Percentiles rank a stretch among this genome's conserved stretches.
Conservation (phyloP, 2,888 invertebrate genomes). For the Zygogramma bicolorata region DNA sequence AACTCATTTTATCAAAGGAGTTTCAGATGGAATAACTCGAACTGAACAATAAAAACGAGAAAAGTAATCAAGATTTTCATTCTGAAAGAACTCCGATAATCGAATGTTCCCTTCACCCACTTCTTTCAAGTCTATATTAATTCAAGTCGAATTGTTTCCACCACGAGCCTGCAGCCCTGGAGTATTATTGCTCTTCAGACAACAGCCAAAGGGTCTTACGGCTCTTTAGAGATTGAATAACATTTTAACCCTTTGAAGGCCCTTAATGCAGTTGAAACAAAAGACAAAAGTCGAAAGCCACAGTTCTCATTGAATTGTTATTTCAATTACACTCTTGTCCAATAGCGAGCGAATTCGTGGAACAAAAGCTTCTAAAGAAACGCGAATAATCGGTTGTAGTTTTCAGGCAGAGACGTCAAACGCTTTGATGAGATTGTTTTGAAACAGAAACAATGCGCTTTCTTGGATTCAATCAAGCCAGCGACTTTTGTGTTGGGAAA, state of each 20-base stretch:
- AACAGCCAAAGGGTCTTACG: conserved; percentile 44
- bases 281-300: conserved; percentile 62
- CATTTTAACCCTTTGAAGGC: conserved; percentile 55
- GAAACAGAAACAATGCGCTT: conserved; percentile 58
- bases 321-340: conserved; percentile 64
- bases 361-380: conserved; percentile 58
- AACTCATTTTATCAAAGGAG: too few relatives aligned
- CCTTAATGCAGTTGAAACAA: conserved; percentile 59
- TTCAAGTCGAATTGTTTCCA: conserved; percentile 28
- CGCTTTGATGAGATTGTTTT: conserved; percentile 61
- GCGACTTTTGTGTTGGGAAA: conserved; percentile 47
- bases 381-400: conserved; percentile 59
- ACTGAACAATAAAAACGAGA: not conserved
- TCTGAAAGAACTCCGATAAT: not conserved
- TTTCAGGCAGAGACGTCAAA: conserved; percentile 56
- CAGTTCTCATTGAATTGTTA: conserved; percentile 65
- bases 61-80: not conserved
- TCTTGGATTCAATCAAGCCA: conserved; percentile 51
- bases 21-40: too few relatives aligned
- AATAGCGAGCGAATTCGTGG: conserved; percentile 61
- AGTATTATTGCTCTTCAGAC: conserved; percentile 17
- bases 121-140: not conserved
- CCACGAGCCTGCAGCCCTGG: conserved; percentile 21
- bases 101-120: not conserved
- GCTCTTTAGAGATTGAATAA: conserved; percentile 56